Evolutionary conservation across 2,113 vertebrate genomes (phyloP).

Genomic region (Clarias magur): DNA sequence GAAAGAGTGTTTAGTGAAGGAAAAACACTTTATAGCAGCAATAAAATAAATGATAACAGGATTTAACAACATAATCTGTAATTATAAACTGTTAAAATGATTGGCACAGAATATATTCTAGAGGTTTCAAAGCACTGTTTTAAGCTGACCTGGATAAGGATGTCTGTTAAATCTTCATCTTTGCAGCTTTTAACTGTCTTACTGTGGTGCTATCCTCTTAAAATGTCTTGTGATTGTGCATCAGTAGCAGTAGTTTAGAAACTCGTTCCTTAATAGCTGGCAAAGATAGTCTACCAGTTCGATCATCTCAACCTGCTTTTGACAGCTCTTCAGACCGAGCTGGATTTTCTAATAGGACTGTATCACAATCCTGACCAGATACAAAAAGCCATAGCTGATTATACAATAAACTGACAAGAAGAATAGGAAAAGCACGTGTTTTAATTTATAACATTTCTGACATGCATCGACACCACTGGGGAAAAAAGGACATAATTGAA

Average conservation of each 20-base stretch:
- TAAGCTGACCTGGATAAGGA: background rate
- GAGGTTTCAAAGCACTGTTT: background rate
- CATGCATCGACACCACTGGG: conserved; percentile 26
- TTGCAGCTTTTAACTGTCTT: background rate
- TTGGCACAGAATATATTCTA: too few relatives aligned
- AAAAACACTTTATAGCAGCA: too few relatives aligned
- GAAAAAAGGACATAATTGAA: conserved; percentile 19
- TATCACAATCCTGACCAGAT: background rate
- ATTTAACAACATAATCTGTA: too few relatives aligned
- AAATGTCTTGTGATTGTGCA: background rate
- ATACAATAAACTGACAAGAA: background rate
- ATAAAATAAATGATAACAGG: too few relatives aligned
- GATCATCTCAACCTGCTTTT: background rate
- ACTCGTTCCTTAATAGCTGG: background rate
- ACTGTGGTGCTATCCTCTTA: background rate
- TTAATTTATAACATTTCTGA: conserved; percentile 45
- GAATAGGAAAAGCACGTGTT: background rate
- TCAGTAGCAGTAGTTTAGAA: background rate
- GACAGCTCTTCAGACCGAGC: background rate
- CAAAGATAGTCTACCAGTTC: background rate
- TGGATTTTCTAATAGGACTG: background rate
- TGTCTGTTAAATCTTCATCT: background rate
- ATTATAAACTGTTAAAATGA: too few relatives aligned
- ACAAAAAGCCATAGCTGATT: background rate
- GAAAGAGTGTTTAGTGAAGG: too few relatives aligned